Conservation (phyloP, 2,888 invertebrate genomes). For the Micropterix aruncella region DNA sequence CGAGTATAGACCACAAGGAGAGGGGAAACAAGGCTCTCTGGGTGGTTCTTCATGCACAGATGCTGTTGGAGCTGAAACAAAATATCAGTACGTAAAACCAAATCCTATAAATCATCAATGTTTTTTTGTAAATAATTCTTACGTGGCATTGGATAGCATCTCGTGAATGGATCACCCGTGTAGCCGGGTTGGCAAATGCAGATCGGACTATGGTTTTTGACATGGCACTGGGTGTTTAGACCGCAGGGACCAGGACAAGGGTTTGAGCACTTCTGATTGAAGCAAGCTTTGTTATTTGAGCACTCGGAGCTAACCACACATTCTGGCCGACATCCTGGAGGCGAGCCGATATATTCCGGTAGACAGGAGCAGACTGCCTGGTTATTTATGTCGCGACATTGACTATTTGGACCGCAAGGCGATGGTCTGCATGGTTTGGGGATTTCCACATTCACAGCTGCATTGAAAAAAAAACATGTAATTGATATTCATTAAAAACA, state of each 20-base stretch:
- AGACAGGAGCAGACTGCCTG: conserved; percentile 66
- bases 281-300: conserved; percentile 54
- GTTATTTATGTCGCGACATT: conserved; percentile 56
- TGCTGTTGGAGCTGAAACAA: conserved; percentile 27
- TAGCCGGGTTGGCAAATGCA: conserved; percentile 52
- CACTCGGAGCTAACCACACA: conserved; percentile 68
- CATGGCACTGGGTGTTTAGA: conserved; percentile 52
- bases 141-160: conserved; percentile 41
- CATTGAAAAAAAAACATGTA: conserved; percentile 10
- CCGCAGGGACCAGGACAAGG: conserved; percentile 63
- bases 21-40: conserved; percentile 41
- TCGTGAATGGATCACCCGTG: conserved; percentile 54
- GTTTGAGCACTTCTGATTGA: conserved; percentile 61
- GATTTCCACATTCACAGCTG: conserved; percentile 21
- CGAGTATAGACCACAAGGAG: conserved; percentile 60
- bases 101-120: neutral
- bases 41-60: conserved; percentile 33
- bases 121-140: conserved; percentile 16
- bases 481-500: no score
- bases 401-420: conserved; percentile 64
- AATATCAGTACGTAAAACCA: neutral
- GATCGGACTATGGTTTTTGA: conserved; percentile 66
- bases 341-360: conserved; percentile 53
- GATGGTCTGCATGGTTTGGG: conserved; percentile 51
- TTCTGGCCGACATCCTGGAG: conserved; percentile 64